Conservation (phyloP, 2,888 invertebrate species). For the Hipparchia sbordonii region DNA sequence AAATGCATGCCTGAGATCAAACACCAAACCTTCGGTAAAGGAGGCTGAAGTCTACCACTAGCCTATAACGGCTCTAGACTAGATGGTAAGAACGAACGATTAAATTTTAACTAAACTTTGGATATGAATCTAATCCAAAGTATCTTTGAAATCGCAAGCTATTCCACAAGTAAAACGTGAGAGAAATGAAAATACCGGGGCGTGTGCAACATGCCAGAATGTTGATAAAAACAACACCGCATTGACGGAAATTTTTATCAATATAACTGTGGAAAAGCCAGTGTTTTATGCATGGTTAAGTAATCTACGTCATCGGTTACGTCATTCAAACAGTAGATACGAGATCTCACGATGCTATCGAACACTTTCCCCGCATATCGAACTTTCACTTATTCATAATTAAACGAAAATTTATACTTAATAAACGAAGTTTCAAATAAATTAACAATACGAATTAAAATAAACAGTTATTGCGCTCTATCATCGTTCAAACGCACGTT, state of each 20-base stretch:
- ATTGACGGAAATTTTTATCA: background rate
- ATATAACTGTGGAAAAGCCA: background rate
- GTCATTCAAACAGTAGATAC: background rate
- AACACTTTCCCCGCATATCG: conserved; percentile 18
- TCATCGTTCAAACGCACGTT: background rate
- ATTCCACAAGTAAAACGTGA: background rate
- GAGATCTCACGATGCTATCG: conserved; percentile 12
- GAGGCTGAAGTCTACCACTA: no score
- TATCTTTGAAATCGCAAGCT: background rate
- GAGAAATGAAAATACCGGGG: background rate
- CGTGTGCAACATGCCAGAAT: background rate
- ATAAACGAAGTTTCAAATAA: background rate
- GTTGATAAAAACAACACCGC: background rate
- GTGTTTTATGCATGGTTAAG: conserved; percentile 11
- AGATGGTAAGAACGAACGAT: no score
- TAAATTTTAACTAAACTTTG: background rate
- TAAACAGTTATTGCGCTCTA: conserved; percentile 6
- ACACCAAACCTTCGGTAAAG: no score
- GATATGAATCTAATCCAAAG: background rate
- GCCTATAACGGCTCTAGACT: no score
- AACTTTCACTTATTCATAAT: conserved; percentile 18
- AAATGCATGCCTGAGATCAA: no score
- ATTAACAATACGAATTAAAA: conserved; percentile 1
- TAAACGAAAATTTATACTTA: background rate
- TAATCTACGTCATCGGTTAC: conserved; percentile 12